Evolutionary conservation across 2,888 invertebrate genomes (phyloP), one percentile per base, ranked within the genome.

Genomic region (Phyto melanocephala): DNA sequence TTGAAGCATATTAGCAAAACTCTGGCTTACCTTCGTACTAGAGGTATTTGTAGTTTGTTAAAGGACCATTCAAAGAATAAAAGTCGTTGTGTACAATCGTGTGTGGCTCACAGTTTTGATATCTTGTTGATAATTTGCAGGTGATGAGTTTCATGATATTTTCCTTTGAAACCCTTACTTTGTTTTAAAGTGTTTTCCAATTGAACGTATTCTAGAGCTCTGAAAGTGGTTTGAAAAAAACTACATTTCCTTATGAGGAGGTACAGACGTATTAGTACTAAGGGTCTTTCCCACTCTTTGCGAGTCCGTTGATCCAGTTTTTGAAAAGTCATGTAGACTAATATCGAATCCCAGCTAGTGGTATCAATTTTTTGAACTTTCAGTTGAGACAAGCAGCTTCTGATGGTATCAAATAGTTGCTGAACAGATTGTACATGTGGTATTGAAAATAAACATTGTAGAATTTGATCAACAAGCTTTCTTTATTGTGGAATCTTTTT

Each of bases 391-490:
- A 75, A 54, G 28, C 70, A 70, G 10, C 62, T 72, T 50, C 76
- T 67, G 2, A 67, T 81, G 10, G 76, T 65, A 15, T 76, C 81
- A 17, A 81, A 60, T 6, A 81, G n/a, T 28, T 54, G 45, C 35
- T 65, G 68, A 15, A 80, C 37, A 35, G 45, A 70, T 56, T 80
- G 50, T 56, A 74, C 67, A 40, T 42, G 37, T 37, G 60, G 74
- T 33, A 54, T 62, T 35, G 72, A 52, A 54, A 80, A 74, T 5
- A 75, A 63, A 20, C 70, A 52, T 42, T 70, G 67, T 11, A 74
- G 22, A 45, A 80, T 76, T 42, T 70, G 63, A 24, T 80, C 65
- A 13, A 70, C 70, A 8, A 72, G 52, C 35, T 71, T 71, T 28
- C 67, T 52, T 47, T 52, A 22, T 71, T 81, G 35, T 71, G 76